Conservation (phyloP, 2,888 invertebrate genomes). For the Temnothorax ravouxi region DNA sequence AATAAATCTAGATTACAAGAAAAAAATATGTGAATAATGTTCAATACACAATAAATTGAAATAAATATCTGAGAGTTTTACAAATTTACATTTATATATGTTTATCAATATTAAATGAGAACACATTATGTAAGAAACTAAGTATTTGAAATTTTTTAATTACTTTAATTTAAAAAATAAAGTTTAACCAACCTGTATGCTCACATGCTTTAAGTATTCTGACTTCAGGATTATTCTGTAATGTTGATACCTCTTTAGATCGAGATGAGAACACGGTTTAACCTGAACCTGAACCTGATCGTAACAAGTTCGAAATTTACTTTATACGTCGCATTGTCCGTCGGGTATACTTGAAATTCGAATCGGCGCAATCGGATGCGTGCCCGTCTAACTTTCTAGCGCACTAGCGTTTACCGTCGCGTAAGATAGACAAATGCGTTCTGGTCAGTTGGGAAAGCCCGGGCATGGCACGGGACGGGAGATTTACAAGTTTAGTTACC, state of each 20-base stretch:
- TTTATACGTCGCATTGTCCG: neutral
- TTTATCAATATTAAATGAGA: neutral
- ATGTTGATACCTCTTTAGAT: neutral
- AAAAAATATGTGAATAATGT: neutral
- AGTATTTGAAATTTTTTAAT: neutral
- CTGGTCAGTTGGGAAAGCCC: conserved; percentile 85
- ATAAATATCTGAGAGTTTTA: neutral
- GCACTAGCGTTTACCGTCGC: conserved; percentile 59
- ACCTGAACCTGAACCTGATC: neutral
- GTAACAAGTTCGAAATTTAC: neutral
- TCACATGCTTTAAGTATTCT: neutral
- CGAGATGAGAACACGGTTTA: too few relatives aligned
- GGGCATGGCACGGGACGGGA: conserved; percentile 76
- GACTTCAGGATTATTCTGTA: neutral
- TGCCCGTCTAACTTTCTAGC: conserved; percentile 54
- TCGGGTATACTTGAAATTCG: neutral
- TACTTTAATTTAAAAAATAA: neutral
- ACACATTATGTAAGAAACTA: neutral
- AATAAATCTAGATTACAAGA: neutral
- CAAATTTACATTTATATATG: neutral
- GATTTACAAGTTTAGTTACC: conserved; percentile 87
- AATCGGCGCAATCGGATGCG: neutral
- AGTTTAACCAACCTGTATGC: neutral
- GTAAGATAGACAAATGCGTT: conserved; percentile 86
- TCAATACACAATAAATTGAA: neutral